Conservation (phyloP, 2,797 vertebrate species). For the Otolemur crassicaudatus region DNA sequence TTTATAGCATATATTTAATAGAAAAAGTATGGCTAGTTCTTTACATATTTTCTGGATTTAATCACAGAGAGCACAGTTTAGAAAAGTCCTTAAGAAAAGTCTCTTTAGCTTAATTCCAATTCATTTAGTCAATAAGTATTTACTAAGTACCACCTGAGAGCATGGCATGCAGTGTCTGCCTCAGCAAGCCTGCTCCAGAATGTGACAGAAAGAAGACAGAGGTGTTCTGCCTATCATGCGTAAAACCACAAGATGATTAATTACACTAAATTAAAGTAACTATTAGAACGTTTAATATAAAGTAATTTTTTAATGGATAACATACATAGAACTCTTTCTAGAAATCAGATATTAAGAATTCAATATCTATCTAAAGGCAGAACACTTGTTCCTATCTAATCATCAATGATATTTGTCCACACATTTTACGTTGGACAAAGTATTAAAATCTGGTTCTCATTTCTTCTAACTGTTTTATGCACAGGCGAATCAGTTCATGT, state of each 20-base stretch:
- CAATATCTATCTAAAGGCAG: not conserved
- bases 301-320: not conserved
- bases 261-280: slow-evolving; percentile 27
- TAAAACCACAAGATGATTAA: slow-evolving; percentile 27
- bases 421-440: not conserved
- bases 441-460: slow-evolving; percentile 36
- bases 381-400: slow-evolving; percentile 9
- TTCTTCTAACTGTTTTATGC: not conserved
- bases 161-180: not conserved
- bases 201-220: not conserved
- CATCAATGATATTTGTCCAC: not conserved
- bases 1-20: not conserved
- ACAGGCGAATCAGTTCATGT: not conserved
- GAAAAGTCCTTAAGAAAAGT: not conserved
- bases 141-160: not conserved
- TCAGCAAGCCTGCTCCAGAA: not conserved
- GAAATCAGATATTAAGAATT: slow-evolving; percentile 45
- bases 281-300: not conserved
- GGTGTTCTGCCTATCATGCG: not conserved
- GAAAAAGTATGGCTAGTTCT: not conserved
- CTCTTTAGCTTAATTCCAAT: slow-evolving; percentile 37
- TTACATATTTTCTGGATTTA: not conserved
- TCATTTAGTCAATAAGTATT: slow-evolving; percentile 26
- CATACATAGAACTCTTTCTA: not conserved
- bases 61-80: slow-evolving; percentile 1